Percentiles rank a stretch among this genome's conserved stretches.
Conservation (phyloP, 2,888 invertebrate genomes). For the Cantharis flavilabris region DNA sequence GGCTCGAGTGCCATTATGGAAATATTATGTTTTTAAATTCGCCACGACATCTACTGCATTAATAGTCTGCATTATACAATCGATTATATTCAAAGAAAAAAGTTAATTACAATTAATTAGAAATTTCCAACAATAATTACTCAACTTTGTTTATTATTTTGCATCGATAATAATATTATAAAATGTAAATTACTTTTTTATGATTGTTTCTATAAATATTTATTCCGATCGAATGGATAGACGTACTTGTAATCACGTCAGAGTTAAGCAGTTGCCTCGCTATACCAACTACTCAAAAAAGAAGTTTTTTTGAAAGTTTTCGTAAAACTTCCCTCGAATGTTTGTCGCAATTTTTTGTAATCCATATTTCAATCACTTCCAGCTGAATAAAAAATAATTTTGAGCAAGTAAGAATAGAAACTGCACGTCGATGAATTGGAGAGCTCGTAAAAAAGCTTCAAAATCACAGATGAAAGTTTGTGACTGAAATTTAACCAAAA, state of each 20-base stretch:
- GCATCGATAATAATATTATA: not conserved
- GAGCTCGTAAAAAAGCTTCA: too few relatives aligned
- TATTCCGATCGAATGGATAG: not conserved
- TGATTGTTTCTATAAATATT: not conserved
- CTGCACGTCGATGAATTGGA: too few relatives aligned
- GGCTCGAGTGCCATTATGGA: not conserved
- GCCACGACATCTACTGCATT: not conserved
- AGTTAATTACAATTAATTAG: not conserved
- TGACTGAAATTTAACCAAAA: too few relatives aligned
- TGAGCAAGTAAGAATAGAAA: too few relatives aligned
- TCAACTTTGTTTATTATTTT: not conserved
- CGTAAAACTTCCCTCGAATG: too few relatives aligned
- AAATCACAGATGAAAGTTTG: too few relatives aligned
- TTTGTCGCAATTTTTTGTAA: too few relatives aligned
- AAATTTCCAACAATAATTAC: not conserved
- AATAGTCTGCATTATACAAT: not conserved
- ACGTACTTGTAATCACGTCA: not conserved
- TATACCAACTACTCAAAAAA: not conserved
- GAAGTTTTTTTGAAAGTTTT: too few relatives aligned
- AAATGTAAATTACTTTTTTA: not conserved
- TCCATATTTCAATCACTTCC: too few relatives aligned
- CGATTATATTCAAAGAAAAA: not conserved
- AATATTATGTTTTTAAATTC: not conserved
- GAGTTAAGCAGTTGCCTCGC: not conserved
- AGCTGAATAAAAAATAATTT: too few relatives aligned